phyloP scores from a whole-genome alignment of 2,113 vertebrate species.

The Plestiodon gilberti region DNA sequence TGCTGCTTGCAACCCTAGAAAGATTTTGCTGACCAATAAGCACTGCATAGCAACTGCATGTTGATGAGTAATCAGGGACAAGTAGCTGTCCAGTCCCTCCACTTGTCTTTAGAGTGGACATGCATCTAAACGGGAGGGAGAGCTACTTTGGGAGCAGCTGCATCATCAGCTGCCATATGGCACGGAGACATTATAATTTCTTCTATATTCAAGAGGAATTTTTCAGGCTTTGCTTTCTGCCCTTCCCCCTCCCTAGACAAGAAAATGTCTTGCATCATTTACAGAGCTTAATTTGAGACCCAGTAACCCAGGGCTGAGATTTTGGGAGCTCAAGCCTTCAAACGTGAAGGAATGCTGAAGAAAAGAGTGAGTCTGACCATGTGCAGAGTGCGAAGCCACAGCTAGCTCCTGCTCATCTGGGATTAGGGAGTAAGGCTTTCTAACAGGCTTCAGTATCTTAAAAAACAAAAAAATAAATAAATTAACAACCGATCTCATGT shows the following conservation, averaged over 20 bases:
- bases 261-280: neutral
- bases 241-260: neutral
- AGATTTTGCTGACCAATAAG: slow-evolving; percentile 59
- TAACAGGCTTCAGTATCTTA: neutral
- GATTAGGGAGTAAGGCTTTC: neutral
- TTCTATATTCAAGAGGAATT: slow-evolving; percentile 8
- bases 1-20: slow-evolving; percentile 63
- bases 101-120: slow-evolving; percentile 30
- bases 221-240: neutral
- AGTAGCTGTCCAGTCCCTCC: slow-evolving; percentile 32
- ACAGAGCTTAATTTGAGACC: neutral
- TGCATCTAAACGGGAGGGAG: slow-evolving; percentile 50
- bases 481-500: slow-evolving; percentile 46
- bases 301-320: neutral
- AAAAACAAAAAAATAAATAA: slow-evolving; percentile 12
- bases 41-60: slow-evolving; percentile 66
- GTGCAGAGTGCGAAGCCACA: neutral
- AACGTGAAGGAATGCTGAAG: neutral
- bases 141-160: slow-evolving; percentile 63
- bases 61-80: slow-evolving; percentile 33
- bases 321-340: neutral
- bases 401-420: neutral
- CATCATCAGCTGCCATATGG: slow-evolving; percentile 63
- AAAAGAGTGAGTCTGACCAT: neutral
- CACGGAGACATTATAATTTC: slow-evolving; percentile 66